phyloP scores from a whole-genome alignment of 2,888 invertebrate species.

The Synergus umbraculus region DNA sequence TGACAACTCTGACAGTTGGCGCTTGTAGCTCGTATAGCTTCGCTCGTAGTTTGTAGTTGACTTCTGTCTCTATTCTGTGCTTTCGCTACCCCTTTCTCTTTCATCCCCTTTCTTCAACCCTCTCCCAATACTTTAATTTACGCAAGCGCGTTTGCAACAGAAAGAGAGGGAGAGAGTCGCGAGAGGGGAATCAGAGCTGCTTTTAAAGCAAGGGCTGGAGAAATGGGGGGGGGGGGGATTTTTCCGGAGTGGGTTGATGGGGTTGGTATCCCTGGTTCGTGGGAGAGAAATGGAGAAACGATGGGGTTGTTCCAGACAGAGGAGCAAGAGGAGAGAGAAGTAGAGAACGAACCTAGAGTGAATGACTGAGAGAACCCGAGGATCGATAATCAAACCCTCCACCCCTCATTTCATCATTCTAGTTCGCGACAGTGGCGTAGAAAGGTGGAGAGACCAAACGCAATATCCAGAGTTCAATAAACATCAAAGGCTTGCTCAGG shows the following conservation, averaged over 20 bases:
- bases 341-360: conserved; percentile 59
- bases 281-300: conserved; percentile 42
- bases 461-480: conserved; percentile 37
- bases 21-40: conserved; percentile 3
- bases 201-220: not conserved
- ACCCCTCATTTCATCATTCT: conserved; percentile 48
- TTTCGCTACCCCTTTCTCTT: conserved; percentile 15
- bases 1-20: conserved; percentile 39
- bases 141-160: conserved; percentile 27
- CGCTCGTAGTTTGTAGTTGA: conserved; percentile 6
- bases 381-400: conserved; percentile 75
- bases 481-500: conserved; percentile 31
- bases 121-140: conserved; percentile 17
- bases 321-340: not conserved
- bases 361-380: conserved; percentile 70
- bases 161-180: not conserved
- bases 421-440: conserved; percentile 37
- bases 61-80: conserved; percentile 16
- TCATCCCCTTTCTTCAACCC: conserved; percentile 25
- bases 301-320: conserved; percentile 31
- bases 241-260: conserved; percentile 18
- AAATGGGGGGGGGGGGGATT: not conserved
- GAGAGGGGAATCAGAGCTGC: not conserved
- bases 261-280: conserved; percentile 26
- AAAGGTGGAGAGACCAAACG: conserved; percentile 13